phyloP scores from a whole-genome alignment of 92 coral and sea anemone genomes.

The Hydrozoanthus gracilis region DNA sequence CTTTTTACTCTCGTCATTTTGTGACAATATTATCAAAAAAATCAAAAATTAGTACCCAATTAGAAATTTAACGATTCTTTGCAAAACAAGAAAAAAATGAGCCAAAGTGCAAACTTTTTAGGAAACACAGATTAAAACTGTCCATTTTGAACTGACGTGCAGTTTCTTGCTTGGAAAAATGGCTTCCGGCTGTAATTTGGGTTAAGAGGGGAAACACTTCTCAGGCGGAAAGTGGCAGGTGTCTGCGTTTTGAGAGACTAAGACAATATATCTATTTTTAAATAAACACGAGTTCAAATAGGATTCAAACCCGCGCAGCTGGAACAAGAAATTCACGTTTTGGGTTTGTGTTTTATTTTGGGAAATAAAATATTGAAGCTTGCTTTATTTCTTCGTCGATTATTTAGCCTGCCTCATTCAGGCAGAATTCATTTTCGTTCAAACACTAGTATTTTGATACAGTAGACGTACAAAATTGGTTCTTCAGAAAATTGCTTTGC shows the following conservation, averaged over 20 bases:
- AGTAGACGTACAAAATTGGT: too few relatives aligned
- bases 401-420: neutral
- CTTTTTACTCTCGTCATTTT: too few relatives aligned
- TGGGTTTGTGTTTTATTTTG: neutral
- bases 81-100: too few relatives aligned
- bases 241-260: slow-evolving; percentile 22
- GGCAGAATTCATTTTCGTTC: neutral
- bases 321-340: neutral
- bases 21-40: too few relatives aligned
- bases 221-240: slow-evolving; percentile 24
- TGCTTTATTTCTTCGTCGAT: neutral
- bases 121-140: neutral
- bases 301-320: neutral
- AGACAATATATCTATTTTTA: slow-evolving; percentile 28
- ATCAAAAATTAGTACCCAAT: too few relatives aligned
- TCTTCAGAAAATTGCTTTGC: too few relatives aligned
- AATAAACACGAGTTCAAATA: slow-evolving; percentile 15
- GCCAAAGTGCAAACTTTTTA: too few relatives aligned
- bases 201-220: neutral
- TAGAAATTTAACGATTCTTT: too few relatives aligned
- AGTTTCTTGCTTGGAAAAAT: neutral
- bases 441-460: neutral
- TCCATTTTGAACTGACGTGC: neutral
- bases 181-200: neutral
- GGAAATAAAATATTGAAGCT: neutral